A percentile compares a stretch with the other conserved stretches of the same genome.
These are phyloP conservation scores for Discoglossus pictus DNA, from an alignment of 2,797 vertebrate species.

Conservation along the genomic window DNA sequence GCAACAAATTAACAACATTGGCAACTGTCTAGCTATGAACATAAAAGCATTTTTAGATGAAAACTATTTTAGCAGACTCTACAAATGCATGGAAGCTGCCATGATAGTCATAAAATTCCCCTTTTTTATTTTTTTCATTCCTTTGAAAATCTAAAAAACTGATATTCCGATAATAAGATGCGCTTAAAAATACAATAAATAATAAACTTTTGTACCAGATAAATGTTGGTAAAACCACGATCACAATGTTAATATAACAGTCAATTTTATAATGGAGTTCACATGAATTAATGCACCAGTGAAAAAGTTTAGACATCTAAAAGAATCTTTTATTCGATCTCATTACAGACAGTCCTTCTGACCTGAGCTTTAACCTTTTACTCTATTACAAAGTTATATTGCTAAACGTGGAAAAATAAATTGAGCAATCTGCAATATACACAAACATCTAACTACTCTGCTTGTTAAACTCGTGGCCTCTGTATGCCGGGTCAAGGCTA, in stretches of 20 bases:
- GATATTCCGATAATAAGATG: too few species aligned
- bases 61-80: too few species aligned
- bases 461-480: conserved; percentile 27
- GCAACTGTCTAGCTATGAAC: too few species aligned
- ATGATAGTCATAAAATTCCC: too few species aligned
- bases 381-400: conserved; percentile 10
- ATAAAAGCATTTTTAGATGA: too few species aligned
- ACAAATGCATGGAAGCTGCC: too few species aligned
- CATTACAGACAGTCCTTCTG: conserved; percentile 29
- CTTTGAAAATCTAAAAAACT: too few species aligned
- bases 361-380: conserved; percentile 21
- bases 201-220: too few species aligned
- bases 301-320: conserved; percentile 27
- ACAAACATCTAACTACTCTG: conserved; percentile 12
- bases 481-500: conserved; percentile 19
- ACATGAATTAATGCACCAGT: conserved; percentile 28
- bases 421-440: conserved; percentile 20
- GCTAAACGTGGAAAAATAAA: conserved; percentile 16
- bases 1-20: too few species aligned
- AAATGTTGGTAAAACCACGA: too few species aligned
- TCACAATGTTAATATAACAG: not conserved
- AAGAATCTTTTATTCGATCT: conserved; percentile 7
- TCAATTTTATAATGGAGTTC: conserved; percentile 27
- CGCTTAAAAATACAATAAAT: too few species aligned
- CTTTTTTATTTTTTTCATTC: too few species aligned